These are phyloP conservation scores for Reticulitermes lucifugus DNA, from an alignment of 2,888 invertebrate species.

Conservation along the genomic window DNA sequence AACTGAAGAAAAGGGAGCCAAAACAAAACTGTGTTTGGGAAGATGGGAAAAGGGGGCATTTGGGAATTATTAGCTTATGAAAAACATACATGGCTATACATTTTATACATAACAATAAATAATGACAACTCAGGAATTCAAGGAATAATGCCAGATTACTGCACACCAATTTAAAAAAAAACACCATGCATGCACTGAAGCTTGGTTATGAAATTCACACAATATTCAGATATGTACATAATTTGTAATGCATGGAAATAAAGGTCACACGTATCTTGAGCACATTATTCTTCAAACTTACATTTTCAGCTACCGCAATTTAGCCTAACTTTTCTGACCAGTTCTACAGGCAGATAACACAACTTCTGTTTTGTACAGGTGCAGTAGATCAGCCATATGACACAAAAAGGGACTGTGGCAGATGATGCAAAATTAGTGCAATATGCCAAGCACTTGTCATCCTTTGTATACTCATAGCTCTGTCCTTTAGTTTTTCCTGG, in stretches of 20 bases:
- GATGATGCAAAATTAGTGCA: not conserved
- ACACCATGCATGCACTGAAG: not conserved
- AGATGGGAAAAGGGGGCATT: too few relatives aligned
- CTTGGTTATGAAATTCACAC: not conserved
- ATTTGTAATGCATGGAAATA: not conserved
- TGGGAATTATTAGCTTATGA: too few relatives aligned
- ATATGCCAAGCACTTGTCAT: not conserved
- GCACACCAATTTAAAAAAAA: not conserved
- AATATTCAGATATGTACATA: not conserved
- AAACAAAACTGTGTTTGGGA: too few relatives aligned
- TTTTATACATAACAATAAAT: too few relatives aligned
- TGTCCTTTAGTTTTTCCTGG: conserved; percentile 17
- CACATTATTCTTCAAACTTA: conserved; percentile 13
- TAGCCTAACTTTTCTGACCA: conserved; percentile 22
- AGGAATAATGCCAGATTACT: too few relatives aligned
- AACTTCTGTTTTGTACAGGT: conserved; percentile 32
- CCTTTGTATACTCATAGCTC: not conserved
- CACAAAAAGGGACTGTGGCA: conserved; percentile 1
- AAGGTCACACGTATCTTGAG: not conserved
- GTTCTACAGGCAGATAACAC: conserved; percentile 15
- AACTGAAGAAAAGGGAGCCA: too few relatives aligned
- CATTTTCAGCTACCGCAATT: not conserved
- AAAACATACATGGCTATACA: too few relatives aligned
- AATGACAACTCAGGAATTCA: too few relatives aligned
- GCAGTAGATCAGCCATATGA: conserved; percentile 24